Conservation (phyloP, 2,888 invertebrate genomes). For the Leptinotarsa tumamoca region DNA sequence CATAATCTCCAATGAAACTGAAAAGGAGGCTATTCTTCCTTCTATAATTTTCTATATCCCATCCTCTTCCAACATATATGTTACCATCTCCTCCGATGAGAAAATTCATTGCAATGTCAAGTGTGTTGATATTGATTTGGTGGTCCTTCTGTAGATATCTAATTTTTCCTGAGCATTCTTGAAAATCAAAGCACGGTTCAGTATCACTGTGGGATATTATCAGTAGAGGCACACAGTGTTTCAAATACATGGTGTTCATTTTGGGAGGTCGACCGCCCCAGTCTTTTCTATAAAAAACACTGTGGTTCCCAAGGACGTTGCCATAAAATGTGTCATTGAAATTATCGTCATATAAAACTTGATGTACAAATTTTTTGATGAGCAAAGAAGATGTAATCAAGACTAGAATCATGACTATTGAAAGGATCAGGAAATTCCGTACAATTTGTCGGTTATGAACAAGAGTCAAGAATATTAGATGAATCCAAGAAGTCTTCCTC, state of each 20-base stretch:
- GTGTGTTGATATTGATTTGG: slow-evolving; percentile 51
- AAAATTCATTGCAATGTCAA: slow-evolving; percentile 58
- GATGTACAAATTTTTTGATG: neutral
- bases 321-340: slow-evolving; percentile 31
- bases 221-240: slow-evolving; percentile 65
- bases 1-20: slow-evolving; percentile 68
- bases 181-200: slow-evolving; percentile 63
- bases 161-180: slow-evolving; percentile 66
- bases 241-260: slow-evolving; percentile 54
- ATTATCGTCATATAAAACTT: slow-evolving; percentile 3
- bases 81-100: slow-evolving; percentile 71
- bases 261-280: slow-evolving; percentile 66
- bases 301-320: slow-evolving; percentile 34
- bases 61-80: slow-evolving; percentile 70
- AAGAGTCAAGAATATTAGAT: neutral
- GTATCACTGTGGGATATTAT: slow-evolving; percentile 68
- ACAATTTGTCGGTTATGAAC: slow-evolving; percentile 5
- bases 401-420: slow-evolving; percentile 18
- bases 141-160: slow-evolving; percentile 67
- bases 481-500: slow-evolving; percentile 4
- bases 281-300: slow-evolving; percentile 52
- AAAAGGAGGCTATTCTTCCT: slow-evolving; percentile 66
- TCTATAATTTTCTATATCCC: slow-evolving; percentile 70
- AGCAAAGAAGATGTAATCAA: slow-evolving; percentile 11
- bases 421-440: slow-evolving; percentile 12